These are phyloP conservation scores for Euthynnus affinis DNA, from an alignment of 2,797 vertebrate species.

Conservation along the genomic window DNA sequence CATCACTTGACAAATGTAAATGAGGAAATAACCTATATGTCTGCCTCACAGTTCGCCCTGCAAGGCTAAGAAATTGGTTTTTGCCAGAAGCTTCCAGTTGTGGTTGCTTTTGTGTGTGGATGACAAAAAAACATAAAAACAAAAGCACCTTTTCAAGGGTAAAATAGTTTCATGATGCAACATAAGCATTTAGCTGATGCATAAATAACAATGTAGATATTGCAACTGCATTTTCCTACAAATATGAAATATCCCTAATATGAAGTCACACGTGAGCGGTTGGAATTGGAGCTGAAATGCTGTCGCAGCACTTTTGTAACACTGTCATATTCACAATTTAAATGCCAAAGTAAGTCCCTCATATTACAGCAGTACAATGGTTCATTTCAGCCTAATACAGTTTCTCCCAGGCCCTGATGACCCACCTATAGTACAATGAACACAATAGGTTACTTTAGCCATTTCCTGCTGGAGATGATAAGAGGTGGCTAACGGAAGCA, in stretches of 20 bases:
- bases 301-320: constrained; percentile 18
- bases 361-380: constrained; percentile 28
- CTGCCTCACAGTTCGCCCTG: constrained; percentile 4
- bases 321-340: constrained; percentile 16
- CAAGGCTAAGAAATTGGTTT: constrained; percentile 25
- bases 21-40: constrained; percentile 52
- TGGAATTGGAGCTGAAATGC: constrained; percentile 13
- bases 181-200: neutral
- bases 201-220: constrained; percentile 24
- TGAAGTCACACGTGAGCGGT: neutral
- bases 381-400: constrained; percentile 43
- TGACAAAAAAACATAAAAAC: constrained; percentile 10
- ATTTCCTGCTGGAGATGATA: constrained; percentile 15
- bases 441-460: constrained; percentile 21
- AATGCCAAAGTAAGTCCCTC: constrained; percentile 11
- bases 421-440: constrained; percentile 22
- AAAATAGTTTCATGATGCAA: neutral
- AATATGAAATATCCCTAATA: neutral
- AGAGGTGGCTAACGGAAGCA: constrained; percentile 1
- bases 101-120: neutral
- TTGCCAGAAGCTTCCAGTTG: constrained; percentile 8
- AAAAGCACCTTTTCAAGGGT: constrained; percentile 2
- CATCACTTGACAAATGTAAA: constrained; percentile 75
- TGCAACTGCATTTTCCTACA: neutral
- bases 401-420: constrained; percentile 31